These are phyloP conservation scores for Synergus itoensis DNA, from an alignment of 2,888 invertebrate species.

Conservation along the genomic window DNA sequence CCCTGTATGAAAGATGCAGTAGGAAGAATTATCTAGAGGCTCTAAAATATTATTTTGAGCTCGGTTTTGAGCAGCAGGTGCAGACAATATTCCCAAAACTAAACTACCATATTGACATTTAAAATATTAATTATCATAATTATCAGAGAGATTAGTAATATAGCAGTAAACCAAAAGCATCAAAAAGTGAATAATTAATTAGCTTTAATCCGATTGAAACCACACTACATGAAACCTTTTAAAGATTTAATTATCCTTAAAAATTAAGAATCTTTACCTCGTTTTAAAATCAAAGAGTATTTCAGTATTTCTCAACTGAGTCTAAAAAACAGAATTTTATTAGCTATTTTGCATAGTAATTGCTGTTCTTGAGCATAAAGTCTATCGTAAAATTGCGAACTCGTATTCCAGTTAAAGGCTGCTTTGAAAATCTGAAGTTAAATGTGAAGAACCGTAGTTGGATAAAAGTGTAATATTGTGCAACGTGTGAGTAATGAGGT, in stretches of 20 bases:
- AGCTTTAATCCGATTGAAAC: not conserved
- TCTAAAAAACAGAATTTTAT: constrained; percentile 1
- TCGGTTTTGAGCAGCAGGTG: not conserved
- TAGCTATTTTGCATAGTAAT: not conserved
- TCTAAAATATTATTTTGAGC: not conserved
- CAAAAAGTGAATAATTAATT: not conserved
- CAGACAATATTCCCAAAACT: not conserved
- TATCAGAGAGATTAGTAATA: not conserved
- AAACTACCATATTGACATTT: not conserved
- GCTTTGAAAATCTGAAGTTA: not conserved
- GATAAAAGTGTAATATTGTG: constrained; percentile 39
- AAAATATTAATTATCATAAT: not conserved
- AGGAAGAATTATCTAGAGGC: not conserved
- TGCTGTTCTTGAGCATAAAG: constrained; percentile 17
- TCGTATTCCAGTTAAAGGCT: constrained; percentile 33
- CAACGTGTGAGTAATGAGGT: constrained; percentile 29
- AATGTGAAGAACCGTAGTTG: constrained; percentile 21
- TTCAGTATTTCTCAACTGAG: not conserved
- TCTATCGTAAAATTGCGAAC: constrained; percentile 16
- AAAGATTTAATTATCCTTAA: not conserved
- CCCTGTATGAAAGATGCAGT: not conserved
- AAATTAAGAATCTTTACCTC: not conserved
- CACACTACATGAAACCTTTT: not conserved
- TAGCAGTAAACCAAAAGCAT: not conserved
- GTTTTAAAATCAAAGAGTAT: not conserved